A percentile compares a stretch with the other conserved stretches of the same genome.
phyloP scores from a whole-genome alignment of 1,140 invertebrate species.

The Temnothorax nylanderi region DNA sequence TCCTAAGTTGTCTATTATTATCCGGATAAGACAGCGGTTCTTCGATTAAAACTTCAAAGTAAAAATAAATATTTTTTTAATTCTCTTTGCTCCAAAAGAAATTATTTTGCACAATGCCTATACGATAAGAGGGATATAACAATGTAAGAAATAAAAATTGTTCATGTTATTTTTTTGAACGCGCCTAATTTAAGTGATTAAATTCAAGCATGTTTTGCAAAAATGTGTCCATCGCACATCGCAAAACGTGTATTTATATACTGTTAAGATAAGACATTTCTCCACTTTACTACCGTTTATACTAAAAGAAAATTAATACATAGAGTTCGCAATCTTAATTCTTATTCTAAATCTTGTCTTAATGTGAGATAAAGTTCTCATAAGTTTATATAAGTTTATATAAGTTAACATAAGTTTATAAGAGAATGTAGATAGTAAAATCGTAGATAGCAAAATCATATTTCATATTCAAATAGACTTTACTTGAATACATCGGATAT shows the following conservation, averaged over 20 bases:
- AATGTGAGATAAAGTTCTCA: background rate
- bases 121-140: no score
- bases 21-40: background rate
- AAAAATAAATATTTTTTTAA: background rate
- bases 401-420: no score
- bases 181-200: background rate
- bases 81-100: background rate
- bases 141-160: background rate
- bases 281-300: background rate
- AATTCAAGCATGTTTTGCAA: background rate
- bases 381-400: no score
- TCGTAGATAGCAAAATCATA: background rate
- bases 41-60: background rate
- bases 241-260: background rate
- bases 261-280: conserved; percentile 11
- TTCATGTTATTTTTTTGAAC: background rate
- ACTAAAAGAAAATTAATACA: background rate
- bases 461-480: background rate
- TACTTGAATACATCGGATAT: background rate
- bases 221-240: background rate
- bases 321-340: background rate
- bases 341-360: background rate
- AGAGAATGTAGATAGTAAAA: background rate
- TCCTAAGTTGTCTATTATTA: background rate
- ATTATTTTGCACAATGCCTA: background rate